Base-by-base conservation (phyloP, 2,113 vertebrate species). In the Falco punctatus region DNA sequence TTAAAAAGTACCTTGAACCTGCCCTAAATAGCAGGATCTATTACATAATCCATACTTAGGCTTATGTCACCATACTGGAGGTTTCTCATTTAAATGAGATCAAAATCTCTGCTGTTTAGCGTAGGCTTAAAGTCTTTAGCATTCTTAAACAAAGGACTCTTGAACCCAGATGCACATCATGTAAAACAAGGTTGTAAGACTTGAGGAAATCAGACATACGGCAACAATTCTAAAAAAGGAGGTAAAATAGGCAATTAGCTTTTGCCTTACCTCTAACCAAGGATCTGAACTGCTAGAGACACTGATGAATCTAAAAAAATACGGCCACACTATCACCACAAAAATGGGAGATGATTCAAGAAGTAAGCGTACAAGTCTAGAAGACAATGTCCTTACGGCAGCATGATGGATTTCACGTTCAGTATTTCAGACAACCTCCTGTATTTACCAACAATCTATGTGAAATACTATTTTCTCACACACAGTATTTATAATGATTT, bases 21-120 rank as follows among this genome's bases (percentile, higher is more conserved):
- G 89, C 61, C 81, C 93, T 86, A 87, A 89, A 92, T 52, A 95
- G 83, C 48, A 88, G 61, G 77, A 84, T 86, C 77, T 81, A 59
- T 92, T 94, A 88, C 83, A 95, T 92, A 96, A 96, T 96, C 91
- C 94, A 81, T 70, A 81, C 70, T 94, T 64, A 77, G 75, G 30
- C 75, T 91, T 91, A 94, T 87, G 65, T 83, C 71, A 94, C 48
- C 40, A 46, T 32, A 70, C 77, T 89, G 32, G 49, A 95, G 38
- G 42, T 42, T 66, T 91, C 59, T 91, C 69, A 91, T 95, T 86
- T 81, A 75, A 95, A 95, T 38, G 26, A 94, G 80, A 92, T 54
- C 59, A 96, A 92, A 95, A 83, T 78, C 83, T 86, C 71, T 24
- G 2, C 61, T 85, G 54, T 58, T 90, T 88, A 94, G 44, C 66